These are phyloP conservation scores for Drosophila antonietae DNA, from an alignment of 2,888 invertebrate species.

Conservation along the genomic window DNA sequence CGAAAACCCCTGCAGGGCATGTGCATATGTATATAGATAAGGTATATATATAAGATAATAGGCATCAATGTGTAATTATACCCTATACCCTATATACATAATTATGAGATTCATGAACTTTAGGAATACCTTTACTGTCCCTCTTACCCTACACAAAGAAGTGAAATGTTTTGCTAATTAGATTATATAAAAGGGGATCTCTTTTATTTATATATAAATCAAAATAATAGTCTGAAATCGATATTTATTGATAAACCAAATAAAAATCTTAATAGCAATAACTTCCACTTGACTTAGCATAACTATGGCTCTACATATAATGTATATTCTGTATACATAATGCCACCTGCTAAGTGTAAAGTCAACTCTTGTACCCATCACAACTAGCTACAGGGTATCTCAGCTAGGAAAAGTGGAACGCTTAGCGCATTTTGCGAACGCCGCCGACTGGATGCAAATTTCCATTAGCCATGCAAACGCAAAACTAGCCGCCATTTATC, in stretches of 20 bases:
- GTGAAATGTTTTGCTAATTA: not conserved
- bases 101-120: not conserved
- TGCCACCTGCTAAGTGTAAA: not conserved
- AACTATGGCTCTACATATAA: not conserved
- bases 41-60: not conserved
- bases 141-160: too few relatives aligned
- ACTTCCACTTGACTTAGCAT: not conserved
- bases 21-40: not conserved
- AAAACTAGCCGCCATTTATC: conserved; percentile 79
- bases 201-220: too few relatives aligned
- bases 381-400: not conserved
- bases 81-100: too few relatives aligned
- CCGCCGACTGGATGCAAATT: conserved; percentile 77
- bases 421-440: conserved; percentile 57
- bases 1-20: conserved; percentile 2
- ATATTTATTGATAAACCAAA: not conserved
- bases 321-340: too few relatives aligned
- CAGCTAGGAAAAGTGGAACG: conserved; percentile 30
- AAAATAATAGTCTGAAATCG: not conserved
- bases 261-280: not conserved
- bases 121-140: too few relatives aligned
- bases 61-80: not conserved
- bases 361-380: not conserved
- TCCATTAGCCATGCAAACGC: conserved; percentile 80
- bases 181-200: not conserved